phyloP scores from a whole-genome alignment of 2,113 vertebrate genomes.

The Herpetotheres cachinnans region DNA sequence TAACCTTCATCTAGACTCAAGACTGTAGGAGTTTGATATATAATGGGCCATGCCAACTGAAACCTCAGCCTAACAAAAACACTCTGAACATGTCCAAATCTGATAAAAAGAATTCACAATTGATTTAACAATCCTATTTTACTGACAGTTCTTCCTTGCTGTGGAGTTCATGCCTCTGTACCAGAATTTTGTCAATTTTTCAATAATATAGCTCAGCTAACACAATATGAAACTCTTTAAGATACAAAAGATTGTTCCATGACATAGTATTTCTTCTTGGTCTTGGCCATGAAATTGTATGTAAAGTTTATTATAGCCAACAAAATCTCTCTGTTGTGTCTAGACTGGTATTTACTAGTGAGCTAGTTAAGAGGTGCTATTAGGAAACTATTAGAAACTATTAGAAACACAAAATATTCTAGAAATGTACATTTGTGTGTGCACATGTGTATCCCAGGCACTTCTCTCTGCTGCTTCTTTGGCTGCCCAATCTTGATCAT shows the following conservation, averaged over 20 bases:
- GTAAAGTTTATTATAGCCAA: background rate
- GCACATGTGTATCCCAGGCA: accelerated
- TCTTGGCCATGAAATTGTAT: background rate
- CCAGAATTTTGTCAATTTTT: background rate
- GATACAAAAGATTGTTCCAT: background rate
- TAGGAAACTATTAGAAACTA: no score
- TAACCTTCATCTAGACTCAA: background rate
- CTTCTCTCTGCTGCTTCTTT: background rate
- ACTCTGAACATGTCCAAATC: background rate
- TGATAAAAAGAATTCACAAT: background rate
- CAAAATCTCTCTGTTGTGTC: background rate
- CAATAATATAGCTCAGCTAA: background rate
- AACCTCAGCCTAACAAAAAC: background rate
- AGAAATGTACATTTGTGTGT: background rate
- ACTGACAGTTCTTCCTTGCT: background rate
- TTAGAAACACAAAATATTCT: background rate
- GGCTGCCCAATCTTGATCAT: background rate
- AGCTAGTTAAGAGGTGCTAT: background rate
- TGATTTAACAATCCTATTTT: background rate
- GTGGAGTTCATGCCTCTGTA: background rate
- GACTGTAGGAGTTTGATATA: background rate
- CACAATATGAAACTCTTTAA: background rate
- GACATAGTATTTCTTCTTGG: background rate
- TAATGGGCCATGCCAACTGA: background rate
- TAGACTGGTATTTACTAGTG: background rate